These are phyloP conservation scores for Hoplodrina blanda DNA, from an alignment of 2,888 invertebrate genomes.

Conservation along the genomic window DNA sequence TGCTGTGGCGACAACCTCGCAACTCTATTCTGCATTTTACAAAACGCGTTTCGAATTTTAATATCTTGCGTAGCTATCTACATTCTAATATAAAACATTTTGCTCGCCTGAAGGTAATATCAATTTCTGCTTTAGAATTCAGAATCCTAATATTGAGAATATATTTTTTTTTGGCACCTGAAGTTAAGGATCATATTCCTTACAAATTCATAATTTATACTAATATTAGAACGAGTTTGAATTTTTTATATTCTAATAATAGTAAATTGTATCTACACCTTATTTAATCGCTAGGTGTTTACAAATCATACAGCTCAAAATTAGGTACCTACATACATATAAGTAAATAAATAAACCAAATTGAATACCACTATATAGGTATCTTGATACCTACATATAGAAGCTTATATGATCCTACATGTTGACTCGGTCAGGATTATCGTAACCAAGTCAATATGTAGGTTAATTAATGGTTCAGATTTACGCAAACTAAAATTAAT, in stretches of 20 bases:
- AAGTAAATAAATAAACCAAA: not conserved
- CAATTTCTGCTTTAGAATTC: constrained; percentile 3
- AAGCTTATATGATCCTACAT: too few species aligned
- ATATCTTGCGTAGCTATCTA: constrained; percentile 13
- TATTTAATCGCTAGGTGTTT: too few species aligned
- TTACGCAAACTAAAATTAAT: not conserved
- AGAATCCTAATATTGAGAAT: not conserved
- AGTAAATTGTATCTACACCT: too few species aligned
- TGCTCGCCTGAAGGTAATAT: constrained; percentile 4
- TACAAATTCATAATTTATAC: too few species aligned
- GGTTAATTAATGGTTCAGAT: constrained; percentile 19
- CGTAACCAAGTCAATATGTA: not conserved
- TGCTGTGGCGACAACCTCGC: constrained; percentile 14
- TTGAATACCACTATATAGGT: not conserved
- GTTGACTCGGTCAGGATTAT: not conserved
- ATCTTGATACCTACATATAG: too few species aligned
- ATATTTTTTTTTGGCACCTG: not conserved
- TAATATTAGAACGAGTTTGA: too few species aligned
- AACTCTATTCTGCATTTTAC: constrained; percentile 22
- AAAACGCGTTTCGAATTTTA: constrained; percentile 35
- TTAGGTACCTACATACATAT: not conserved
- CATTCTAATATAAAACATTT: constrained; percentile 17
- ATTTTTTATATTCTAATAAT: too few species aligned
- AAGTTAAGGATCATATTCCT: too few species aligned
- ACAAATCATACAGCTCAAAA: not conserved